Base-by-base conservation (phyloP, 2,888 invertebrate species). In the Unio delphinus region DNA sequence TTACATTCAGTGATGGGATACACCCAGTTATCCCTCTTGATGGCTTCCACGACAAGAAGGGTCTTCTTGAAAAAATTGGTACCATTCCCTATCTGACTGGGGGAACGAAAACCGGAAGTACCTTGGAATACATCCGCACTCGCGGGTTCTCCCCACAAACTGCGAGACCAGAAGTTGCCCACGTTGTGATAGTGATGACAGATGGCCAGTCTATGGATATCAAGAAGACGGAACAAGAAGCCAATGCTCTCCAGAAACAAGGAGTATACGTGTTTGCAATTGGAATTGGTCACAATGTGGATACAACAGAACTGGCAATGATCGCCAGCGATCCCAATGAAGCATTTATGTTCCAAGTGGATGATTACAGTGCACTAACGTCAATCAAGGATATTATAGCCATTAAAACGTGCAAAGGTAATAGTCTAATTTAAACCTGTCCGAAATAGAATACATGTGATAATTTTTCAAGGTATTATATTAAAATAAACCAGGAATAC, bases 281-380 rank as follows among this genome's bases (percentile, higher is more conserved):
- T 34, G 82, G 82, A 1, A 76, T 79, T 28, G 76, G 78, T 1
- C 28, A 67, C 11, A 67, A 72, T 3, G 75, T 81, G 15, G 80
- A 85, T 30, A 69, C 67, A 55, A 59, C 66, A 0, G 86, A 86
- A 72, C 70, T 84, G 8, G n/a, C 62, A 58, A 69, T 65, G 18
- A 78, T 86, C 23, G 83, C 83, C 30, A 83, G 81, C 67, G 65
- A 80, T 8, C 86, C 87, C 0, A 65, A 72, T 28, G 72, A 80
- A 5, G 64, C 76, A 8, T 85, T 83, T 68, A 68, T 85, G 55
- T 83, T 85, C 70, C 65, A 65, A 34, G 81, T 83, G 60, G 76
- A 79, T 26, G 78, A 78, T 61, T 84, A 78, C 60, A 73, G 79
- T 8, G 80, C 80, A 18, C 74, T 87, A 17, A 57, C 73, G 15